Evolutionary conservation across 2,113 vertebrate species (phyloP), one percentile per base, ranked within the genome.

Genomic region (Excalfactoria chinensis): DNA sequence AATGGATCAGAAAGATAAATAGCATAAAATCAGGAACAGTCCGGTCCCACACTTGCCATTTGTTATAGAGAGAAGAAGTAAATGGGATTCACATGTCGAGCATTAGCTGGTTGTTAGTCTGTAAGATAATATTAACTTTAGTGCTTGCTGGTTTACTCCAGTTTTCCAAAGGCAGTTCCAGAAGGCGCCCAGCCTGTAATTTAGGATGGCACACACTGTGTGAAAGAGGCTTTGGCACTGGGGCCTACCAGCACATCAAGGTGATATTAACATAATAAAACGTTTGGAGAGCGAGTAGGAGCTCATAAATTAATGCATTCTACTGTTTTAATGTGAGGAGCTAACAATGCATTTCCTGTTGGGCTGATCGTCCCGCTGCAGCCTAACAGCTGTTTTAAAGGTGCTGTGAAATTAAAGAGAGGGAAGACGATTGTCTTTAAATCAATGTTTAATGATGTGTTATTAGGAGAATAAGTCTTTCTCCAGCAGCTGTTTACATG

Each of bases 251-350:
- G 86, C 66, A 91, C 90, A 90, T 95, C 95, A 95, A 96, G 95
- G 93, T 96, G 78, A 93, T 94, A 95, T 84, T 81, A 93, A 90
- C 87, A 94, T 92, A 85, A 95, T 91, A 97, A 96, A 97, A 95
- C 58, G 21, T 94, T 81, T 89, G 92, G 93, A 91, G 84, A 94
- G 93, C 44, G 59, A 93, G 86, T 91, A 83, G 88, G 89, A 95
- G 90, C 94, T 97, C 96, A 95, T 97, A 97, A 97, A 97, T 97
- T 93, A 96, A 97, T 97, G 90, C 67, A 84, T 95, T 97, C 95
- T 97, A 96, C 96, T 96, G 93, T 93, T 95, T 97, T 96, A 95
- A 96, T 89, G 74, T 81, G 73, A 67, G 83, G 83, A 93, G 92
- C 94, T 96, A 96, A 96, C 95, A 96, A 94, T 85, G 84, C 51